Conservation (phyloP, 2,888 invertebrate genomes). For the Stictocephala bisonia region DNA sequence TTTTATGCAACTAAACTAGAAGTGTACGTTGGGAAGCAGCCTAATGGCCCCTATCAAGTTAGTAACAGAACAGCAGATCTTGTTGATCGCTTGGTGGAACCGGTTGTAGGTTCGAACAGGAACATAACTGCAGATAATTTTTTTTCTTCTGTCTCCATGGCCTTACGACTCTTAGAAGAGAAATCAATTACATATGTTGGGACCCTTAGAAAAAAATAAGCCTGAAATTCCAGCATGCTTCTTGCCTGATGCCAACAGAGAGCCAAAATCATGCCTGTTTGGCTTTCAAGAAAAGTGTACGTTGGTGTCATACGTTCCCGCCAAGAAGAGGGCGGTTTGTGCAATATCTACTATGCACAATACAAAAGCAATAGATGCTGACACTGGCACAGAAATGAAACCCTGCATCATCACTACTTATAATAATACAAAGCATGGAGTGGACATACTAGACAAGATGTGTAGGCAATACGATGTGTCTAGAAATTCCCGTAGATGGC, state of each 20-base stretch:
- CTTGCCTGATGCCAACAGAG: neutral
- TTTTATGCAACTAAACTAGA: neutral
- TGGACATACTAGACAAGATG: conserved; percentile 40
- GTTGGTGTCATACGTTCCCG: conserved; percentile 3
- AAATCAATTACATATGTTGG: neutral
- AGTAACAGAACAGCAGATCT: neutral
- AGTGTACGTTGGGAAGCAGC: conserved; percentile 8
- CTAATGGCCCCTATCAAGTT: neutral
- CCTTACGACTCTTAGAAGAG: neutral
- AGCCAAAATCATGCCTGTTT: neutral
- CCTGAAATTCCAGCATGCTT: neutral
- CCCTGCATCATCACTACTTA: conserved; percentile 31
- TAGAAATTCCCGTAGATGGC: conserved; percentile 22
- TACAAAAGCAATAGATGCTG: neutral
- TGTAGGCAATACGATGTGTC: conserved; percentile 18
- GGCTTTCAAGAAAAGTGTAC: conserved; percentile 3
- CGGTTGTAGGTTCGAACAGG: neutral
- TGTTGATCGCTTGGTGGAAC: neutral
- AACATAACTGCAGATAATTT: conserved; percentile 15
- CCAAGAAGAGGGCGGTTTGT: neutral
- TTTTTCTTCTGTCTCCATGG: neutral
- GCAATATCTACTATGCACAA: conserved; percentile 20
- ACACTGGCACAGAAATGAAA: conserved; percentile 1
- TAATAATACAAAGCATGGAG: conserved; percentile 29
- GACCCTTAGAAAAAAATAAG: neutral